Percentiles rank a stretch among this genome's conserved stretches.
Conservation (phyloP, 1,140 invertebrate species). For the Aricia agestis region DNA sequence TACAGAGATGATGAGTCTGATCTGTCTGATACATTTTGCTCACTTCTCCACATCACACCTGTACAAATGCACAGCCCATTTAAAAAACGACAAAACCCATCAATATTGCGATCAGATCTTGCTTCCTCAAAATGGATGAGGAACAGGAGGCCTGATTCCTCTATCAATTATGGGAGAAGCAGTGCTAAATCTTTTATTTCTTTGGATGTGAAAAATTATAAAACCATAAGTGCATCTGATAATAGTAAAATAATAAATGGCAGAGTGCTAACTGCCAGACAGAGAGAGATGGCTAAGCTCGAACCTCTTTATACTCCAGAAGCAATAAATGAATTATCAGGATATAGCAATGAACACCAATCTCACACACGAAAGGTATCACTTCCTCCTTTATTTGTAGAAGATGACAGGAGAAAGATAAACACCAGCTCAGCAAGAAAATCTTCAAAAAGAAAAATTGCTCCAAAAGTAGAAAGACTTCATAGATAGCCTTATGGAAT, state of each 20-base stretch:
- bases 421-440: slow-evolving; percentile 49
- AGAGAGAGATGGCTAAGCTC: slow-evolving; percentile 50
- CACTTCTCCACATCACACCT: slow-evolving; percentile 60
- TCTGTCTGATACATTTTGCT: slow-evolving; percentile 55
- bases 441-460: slow-evolving; percentile 40
- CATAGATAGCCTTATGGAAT: slow-evolving; percentile 28
- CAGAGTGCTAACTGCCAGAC: slow-evolving; percentile 54
- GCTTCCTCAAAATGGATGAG: slow-evolving; percentile 72
- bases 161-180: slow-evolving; percentile 56
- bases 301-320: slow-evolving; percentile 59
- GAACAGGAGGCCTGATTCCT: slow-evolving; percentile 54
- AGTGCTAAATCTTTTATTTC: slow-evolving; percentile 68
- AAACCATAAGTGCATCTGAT: slow-evolving; percentile 40
- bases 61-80: slow-evolving; percentile 58
- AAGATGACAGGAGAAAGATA: slow-evolving; percentile 59
- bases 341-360: slow-evolving; percentile 34
- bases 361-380: slow-evolving; percentile 63
- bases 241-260: slow-evolving; percentile 44
- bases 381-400: slow-evolving; percentile 62
- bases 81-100: slow-evolving; percentile 53
- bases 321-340: slow-evolving; percentile 37
- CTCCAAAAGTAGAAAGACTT: slow-evolving; percentile 23
- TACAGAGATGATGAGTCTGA: slow-evolving; percentile 42
- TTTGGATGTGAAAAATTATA: slow-evolving; percentile 53
- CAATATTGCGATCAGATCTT: slow-evolving; percentile 67